Evolutionary conservation across 2,797 vertebrate species (phyloP).

Genomic region (Pseudochirops corinnae): DNA sequence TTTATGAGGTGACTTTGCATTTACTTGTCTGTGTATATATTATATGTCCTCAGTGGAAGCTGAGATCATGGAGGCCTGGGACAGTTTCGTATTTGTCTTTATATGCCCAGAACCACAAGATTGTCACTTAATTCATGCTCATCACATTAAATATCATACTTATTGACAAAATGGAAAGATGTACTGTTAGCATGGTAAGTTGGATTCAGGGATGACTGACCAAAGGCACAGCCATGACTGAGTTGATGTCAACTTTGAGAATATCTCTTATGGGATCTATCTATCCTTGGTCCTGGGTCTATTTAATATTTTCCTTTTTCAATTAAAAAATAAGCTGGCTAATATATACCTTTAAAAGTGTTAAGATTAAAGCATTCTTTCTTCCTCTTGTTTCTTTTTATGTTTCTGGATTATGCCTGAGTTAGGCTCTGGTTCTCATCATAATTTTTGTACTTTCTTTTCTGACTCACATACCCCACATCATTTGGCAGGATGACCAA

Average conservation of each 20-base stretch:
- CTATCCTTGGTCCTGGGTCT: background rate
- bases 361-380: background rate
- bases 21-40: background rate
- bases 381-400: background rate
- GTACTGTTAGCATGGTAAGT: background rate
- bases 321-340: background rate
- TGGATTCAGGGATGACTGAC: background rate
- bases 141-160: background rate
- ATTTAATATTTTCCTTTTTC: background rate
- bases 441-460: background rate
- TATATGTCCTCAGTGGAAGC: background rate
- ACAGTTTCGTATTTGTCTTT: background rate
- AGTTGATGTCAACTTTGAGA: background rate
- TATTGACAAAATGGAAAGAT: background rate
- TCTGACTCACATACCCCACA: background rate
- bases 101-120: background rate
- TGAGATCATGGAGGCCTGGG: background rate
- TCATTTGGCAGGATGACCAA: background rate
- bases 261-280: background rate
- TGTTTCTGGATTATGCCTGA: background rate
- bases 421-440: background rate
- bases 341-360: background rate
- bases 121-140: background rate
- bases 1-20: background rate
- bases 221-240: background rate